Evolutionary conservation across 2,113 vertebrate species (phyloP).

Genomic region (Ameiurus melas): DNA sequence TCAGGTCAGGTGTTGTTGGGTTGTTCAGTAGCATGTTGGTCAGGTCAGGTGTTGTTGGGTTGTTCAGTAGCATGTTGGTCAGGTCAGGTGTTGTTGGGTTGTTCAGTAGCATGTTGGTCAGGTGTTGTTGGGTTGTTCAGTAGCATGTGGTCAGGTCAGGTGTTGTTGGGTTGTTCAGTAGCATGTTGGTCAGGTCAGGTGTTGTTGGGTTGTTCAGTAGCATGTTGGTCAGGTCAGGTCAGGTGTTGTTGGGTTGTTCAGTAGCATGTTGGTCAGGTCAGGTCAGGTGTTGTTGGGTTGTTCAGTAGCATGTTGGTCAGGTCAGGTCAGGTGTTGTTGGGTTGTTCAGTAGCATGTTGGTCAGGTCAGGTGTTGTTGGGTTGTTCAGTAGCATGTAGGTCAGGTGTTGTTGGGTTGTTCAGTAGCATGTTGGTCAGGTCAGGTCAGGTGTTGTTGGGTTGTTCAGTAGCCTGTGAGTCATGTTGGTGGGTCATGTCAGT

Average conservation of each 20-base stretch:
- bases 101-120: not conserved
- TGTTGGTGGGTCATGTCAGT: no score
- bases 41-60: not conserved
- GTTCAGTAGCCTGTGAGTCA: no score
- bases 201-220: no score
- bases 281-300: not conserved
- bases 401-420: no score
- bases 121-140: no score
- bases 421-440: not conserved
- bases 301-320: no score
- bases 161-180: no score
- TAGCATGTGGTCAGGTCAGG: no score
- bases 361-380: no score
- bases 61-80: not conserved
- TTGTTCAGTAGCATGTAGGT: not conserved
- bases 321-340: not conserved
- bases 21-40: not conserved
- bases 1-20: not conserved
- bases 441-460: not conserved
- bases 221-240: not conserved
- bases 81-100: no score
- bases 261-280: not conserved
- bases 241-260: not conserved
- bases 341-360: not conserved
- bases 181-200: no score